Evolutionary conservation across 2,113 vertebrate genomes (phyloP).

Genomic region (Caloenas nicobarica): DNA sequence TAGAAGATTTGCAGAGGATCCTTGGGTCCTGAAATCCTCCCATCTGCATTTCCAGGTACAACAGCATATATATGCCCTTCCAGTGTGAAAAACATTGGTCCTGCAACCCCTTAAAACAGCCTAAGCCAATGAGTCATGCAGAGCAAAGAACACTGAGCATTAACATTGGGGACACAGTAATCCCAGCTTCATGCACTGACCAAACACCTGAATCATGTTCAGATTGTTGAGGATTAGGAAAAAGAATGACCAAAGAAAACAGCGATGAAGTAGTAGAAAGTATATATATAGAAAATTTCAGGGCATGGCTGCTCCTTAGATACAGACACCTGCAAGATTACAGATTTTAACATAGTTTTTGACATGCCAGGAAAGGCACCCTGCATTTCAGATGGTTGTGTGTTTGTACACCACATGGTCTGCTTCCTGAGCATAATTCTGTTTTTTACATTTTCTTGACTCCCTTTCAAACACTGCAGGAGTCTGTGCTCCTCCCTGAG

Average conservation of each 20-base stretch:
- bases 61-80: neutral
- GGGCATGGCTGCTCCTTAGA: neutral
- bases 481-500: neutral
- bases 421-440: neutral
- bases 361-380: neutral
- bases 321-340: neutral
- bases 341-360: neutral
- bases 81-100: fast-evolving
- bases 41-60: neutral
- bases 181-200: neutral
- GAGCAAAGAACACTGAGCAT: neutral
- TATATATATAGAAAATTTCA: neutral
- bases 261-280: neutral
- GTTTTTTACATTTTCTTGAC: neutral
- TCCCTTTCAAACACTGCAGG: neutral
- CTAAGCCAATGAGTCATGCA: neutral
- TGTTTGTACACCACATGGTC: neutral
- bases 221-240: neutral
- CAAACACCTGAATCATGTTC: fast-evolving
- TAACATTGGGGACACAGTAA: neutral
- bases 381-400: neutral
- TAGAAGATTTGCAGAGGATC: neutral
- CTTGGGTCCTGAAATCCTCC: neutral
- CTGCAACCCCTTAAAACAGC: neutral
- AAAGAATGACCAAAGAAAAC: neutral